Base-by-base conservation (phyloP, 2,797 vertebrate species). In the Capromys pilorides region DNA sequence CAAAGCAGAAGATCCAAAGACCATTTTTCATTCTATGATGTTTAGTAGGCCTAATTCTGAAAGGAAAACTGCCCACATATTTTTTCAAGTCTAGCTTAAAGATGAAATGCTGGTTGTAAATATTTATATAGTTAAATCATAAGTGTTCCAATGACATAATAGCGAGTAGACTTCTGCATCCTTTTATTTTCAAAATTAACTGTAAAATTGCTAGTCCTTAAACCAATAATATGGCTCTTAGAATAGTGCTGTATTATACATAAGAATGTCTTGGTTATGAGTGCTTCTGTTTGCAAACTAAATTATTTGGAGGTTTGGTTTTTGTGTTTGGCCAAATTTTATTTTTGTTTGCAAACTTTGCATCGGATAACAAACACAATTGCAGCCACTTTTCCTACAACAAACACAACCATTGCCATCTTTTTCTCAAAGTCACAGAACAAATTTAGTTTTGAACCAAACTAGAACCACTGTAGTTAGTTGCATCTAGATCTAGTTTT, bases 1-100 rank as follows among this genome's bases (percentile, higher is more conserved):
- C 92, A 93, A 95, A 95, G 26, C 69, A 95, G 84, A 45, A 59
- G 67, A 82, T 26, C 95, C 62, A 90, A 96, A 73, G 87, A 96
- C 24, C 3, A 51, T 81, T 69, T 92, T 92, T 88, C 6, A 36
- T 69, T 85, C 39, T 64, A 51, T n/a, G 89, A 86, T 51, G 36
- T 91, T 98, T 87, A 95, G 57, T 39, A 86, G 13, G 7, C 89
- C 36, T 93, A 96, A 90, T 79, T 79, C 33, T 94, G 6, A 95
- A 91, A 97, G 94, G 96, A 95, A 71, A 77, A 77, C 51, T 94
- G 51, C 86, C 39, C 45, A 90, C 39, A 78, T 45, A 66, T 16
- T 66, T 51, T 78, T 66, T 92, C 71, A 85, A 93, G 94, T 79
- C 82, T 77, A 83, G 6, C 49, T 39, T 93, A 75, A 83, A n/a